Evolutionary conservation across 2,113 vertebrate species (phyloP), one percentile per base, ranked within the genome.

Genomic region (Varanus komodoensis): DNA sequence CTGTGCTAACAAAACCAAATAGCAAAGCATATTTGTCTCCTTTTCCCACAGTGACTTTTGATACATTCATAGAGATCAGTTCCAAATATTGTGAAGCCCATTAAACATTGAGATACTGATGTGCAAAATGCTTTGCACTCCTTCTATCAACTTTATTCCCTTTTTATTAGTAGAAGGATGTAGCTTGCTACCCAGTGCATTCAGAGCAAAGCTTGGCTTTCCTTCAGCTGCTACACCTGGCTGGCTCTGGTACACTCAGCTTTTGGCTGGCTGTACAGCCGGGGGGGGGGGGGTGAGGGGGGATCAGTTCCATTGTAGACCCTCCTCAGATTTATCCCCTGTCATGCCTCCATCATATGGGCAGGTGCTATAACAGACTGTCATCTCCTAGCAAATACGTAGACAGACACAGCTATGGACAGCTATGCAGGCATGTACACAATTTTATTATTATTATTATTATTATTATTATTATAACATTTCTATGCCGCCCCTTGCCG

Each of bases 191-290:
- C 50, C 71, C 52, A 83, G n/a, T 29, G 61, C 82, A 27, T 44
- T 79, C 73, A 68, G 79, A 29, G 21, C 44, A 78, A 89, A 64
- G n/a, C 8, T 54, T 52, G 48, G 74, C 69, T 85, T 89, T 78
- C 79, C 44, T 89, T 78, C 48, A 69, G 54, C 73, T 54, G 27
- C 27, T 89, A 25, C 19, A 78, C 1, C 27, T 48, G 81, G 29
- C 61, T 84, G 73, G 3, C 34, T 57, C 75, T 15, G 8, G 17
- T 68, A 84, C 11, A 27, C 14, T 67, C 6, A 7, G n/a, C 29
- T 77, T 87, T 34, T 48, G 48, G 7, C 77, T 50, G 38, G 21
- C 69, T 84, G 19, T 61, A 38, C 21, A 69, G 2, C 4, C 4
- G 15, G 52, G 29, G 74, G n/a, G n/a, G 3, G 12, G 52, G 54